Base-by-base conservation (phyloP, 2,888 invertebrate species). In the Acleris laterana region DNA sequence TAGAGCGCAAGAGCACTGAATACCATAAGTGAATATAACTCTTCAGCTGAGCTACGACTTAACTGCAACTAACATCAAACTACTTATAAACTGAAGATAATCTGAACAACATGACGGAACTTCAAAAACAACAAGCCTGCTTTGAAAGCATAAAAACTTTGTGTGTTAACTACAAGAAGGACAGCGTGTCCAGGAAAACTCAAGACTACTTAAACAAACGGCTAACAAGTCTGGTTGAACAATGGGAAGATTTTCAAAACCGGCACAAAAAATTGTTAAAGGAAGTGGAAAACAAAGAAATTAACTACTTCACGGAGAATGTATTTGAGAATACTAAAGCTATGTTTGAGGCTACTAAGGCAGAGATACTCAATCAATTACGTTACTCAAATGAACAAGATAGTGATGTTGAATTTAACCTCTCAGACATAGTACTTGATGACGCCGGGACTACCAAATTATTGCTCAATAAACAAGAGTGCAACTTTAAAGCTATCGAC, bases 121-220 rank as follows among this genome's bases (percentile, higher is more conserved):
- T 56, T 44, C 44, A 56, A 44, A 16, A 20, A 20, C 56, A 56
- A 16, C 56, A 56, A 56, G n/a, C 56, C 6, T 44, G 56, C 44
- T 56, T 56, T 22, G 56, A 56, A 20, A 42, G 16, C 56, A 67
- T 67, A n/a, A 67, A 67, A 42, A 32, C 62, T 55, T 25, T 68
- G 50, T 68, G 62, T 38, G 16, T 42, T 17, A 68, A 68, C 46
- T 68, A 68, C 44, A 53, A 58, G 16, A 68, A 68, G 38, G 62
- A 67, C 50, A 53, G 53, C 16, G n/a, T 19, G 3, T 38, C 25
- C 28, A 49, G 66, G 20, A 66, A 66, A 51, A 66, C 61, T 52
- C 57, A 20, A 42, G 66, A 66, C 5, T 66, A 66, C 52, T 38
- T 66, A 28, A 66, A 66, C 56, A 44, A 42, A 25, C 61, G 66